These are phyloP conservation scores for Zeuzera pyrina DNA, from an alignment of 2,888 invertebrate species.

Conservation along the genomic window DNA sequence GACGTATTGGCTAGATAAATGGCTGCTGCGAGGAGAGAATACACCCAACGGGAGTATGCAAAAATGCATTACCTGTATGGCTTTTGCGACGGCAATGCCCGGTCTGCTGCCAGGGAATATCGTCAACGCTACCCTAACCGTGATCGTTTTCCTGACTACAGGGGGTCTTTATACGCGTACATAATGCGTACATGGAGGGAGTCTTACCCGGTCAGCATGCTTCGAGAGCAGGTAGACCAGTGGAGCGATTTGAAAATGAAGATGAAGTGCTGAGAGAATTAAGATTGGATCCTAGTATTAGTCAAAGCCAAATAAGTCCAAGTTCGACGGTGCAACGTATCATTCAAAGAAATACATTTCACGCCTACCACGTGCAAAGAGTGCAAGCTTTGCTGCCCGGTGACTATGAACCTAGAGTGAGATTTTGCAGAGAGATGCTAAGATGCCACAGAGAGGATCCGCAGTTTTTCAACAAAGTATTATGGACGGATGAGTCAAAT, in stretches of 20 bases:
- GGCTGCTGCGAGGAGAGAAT: no score
- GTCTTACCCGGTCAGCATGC: constrained; percentile 9
- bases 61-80: no score
- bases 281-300: constrained; percentile 10
- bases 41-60: no score
- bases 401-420: constrained; percentile 13
- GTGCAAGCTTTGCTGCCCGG: constrained; percentile 11
- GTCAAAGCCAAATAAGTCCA: constrained; percentile 12
- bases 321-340: constrained; percentile 9
- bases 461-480: no score
- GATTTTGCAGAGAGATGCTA: constrained; percentile 13
- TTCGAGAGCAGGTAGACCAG: constrained; percentile 9
- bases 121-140: constrained; percentile 2
- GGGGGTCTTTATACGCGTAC: constrained; percentile 10
- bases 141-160: constrained; percentile 8
- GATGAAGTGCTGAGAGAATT: constrained; percentile 9
- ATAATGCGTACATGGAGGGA: constrained; percentile 10
- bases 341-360: constrained; percentile 9
- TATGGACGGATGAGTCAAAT: constrained; percentile 8
- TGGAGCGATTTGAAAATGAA: constrained; percentile 9
- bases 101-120: constrained; percentile 3
- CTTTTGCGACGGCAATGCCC: constrained; percentile 1
- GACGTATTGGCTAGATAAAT: no score
- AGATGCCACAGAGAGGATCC: constrained; percentile 11
- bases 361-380: constrained; percentile 13